These are phyloP conservation scores for Danio albolineatus DNA, from an alignment of 2,797 vertebrate genomes.

Conservation along the genomic window DNA sequence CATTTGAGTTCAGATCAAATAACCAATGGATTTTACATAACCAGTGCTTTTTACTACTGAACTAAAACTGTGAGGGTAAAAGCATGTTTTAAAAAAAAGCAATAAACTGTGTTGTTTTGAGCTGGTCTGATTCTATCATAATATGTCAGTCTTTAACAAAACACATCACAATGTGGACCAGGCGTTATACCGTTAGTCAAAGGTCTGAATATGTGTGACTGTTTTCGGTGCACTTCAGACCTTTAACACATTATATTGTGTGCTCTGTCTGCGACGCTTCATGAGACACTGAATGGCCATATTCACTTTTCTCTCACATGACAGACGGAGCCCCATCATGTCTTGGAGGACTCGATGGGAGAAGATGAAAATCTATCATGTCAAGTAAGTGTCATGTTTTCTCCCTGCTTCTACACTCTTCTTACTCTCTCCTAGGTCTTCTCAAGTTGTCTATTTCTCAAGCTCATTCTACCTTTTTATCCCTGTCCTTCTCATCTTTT, in stretches of 20 bases:
- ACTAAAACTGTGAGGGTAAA: too few species aligned
- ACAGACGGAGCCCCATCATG: constrained; percentile 56
- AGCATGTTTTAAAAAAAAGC: not conserved
- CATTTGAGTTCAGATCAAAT: not conserved
- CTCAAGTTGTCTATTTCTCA: constrained; percentile 1
- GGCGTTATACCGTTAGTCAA: not conserved
- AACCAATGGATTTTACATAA: not conserved
- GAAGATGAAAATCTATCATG: constrained; percentile 75
- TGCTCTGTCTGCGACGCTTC: not conserved
- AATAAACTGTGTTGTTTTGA: not conserved
- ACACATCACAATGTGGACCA: constrained; percentile 7
- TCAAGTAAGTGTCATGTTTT: constrained; percentile 68
- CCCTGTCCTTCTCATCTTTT: constrained; percentile 3
- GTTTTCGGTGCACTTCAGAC: not conserved
- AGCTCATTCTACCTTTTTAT: not conserved
- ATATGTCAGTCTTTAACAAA: not conserved
- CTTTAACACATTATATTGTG: constrained; percentile 4
- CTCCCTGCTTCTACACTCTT: not conserved
- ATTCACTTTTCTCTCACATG: constrained; percentile 30
- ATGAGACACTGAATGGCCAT: constrained; percentile 12
- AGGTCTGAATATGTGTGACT: not conserved
- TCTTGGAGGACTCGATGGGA: constrained; percentile 70
- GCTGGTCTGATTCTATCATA: not conserved
- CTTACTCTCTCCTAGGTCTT: not conserved
- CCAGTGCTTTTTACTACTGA: not conserved